Conservation (phyloP, 2,113 vertebrate genomes). For the Scytalopus superciliaris region DNA sequence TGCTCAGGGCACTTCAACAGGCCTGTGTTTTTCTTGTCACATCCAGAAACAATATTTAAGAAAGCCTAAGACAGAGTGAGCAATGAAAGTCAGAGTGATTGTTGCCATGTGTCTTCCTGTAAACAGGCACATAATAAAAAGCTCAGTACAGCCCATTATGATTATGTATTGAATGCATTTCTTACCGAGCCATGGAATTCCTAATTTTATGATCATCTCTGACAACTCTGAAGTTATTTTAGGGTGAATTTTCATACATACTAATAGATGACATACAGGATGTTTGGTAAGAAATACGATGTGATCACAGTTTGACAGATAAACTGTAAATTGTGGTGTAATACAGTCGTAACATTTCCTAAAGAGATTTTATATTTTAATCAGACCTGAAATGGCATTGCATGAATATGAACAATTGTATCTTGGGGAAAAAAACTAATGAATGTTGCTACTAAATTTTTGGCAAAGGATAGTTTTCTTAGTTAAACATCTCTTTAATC, state of each 20-base stretch:
- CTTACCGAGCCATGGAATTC: neutral
- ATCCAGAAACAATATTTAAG: neutral
- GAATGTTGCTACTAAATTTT: constrained; percentile 18
- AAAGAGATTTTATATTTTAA: constrained; percentile 64
- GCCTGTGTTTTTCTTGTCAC: neutral
- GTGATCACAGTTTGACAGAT: constrained; percentile 38
- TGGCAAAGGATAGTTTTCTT: constrained; percentile 3
- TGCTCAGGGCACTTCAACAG: neutral
- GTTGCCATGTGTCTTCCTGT: neutral
- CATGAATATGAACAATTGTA: constrained; percentile 20
- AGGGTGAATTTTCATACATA: neutral
- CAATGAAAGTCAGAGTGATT: neutral
- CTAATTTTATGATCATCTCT: constrained; percentile 23
- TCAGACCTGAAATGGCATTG: constrained; percentile 21
- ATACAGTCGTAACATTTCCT: constrained; percentile 34
- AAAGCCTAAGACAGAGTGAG: neutral
- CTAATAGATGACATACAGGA: neutral
- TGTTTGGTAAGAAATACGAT: constrained; percentile 40
- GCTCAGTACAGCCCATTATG: neutral
- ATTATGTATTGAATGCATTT: neutral
- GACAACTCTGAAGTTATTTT: constrained; percentile 12
- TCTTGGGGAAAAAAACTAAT: neutral
- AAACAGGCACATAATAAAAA: neutral
- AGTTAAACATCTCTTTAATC: neutral
- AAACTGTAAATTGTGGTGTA: constrained; percentile 49